Conservation (phyloP, 2,113 vertebrate genomes). For the Brachyhypopomus occidentalis region DNA sequence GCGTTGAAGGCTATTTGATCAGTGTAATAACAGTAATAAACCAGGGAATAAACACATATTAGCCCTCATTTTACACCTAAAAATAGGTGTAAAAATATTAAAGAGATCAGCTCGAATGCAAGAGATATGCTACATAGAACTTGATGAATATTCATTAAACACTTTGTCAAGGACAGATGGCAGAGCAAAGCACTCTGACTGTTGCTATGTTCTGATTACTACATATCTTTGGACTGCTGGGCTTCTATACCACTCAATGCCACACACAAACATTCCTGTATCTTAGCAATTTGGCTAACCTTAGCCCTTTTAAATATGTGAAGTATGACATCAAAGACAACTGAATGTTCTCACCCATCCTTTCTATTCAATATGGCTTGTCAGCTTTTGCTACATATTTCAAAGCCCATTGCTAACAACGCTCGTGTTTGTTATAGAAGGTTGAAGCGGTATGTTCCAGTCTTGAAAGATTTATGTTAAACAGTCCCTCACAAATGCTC, state of each 20-base stretch:
- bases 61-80: too few relatives aligned
- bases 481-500: not conserved
- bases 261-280: not conserved
- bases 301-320: too few relatives aligned
- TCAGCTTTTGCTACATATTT: not conserved
- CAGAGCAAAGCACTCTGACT: not conserved
- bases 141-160: not conserved
- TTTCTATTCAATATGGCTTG: not conserved
- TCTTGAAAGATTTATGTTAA: not conserved
- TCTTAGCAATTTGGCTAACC: too few relatives aligned
- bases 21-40: too few relatives aligned
- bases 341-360: not conserved
- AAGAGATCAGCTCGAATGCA: not conserved
- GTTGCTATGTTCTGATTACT: not conserved
- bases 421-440: not conserved
- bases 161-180: constrained; percentile 8
- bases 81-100: not conserved
- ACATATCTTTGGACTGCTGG: not conserved
- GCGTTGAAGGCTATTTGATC: too few relatives aligned
- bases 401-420: not conserved
- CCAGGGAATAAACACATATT: too few relatives aligned
- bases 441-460: not conserved
- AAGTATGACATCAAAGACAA: too few relatives aligned
- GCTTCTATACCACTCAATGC: not conserved
- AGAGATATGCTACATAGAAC: not conserved